phyloP scores from a whole-genome alignment of 2,888 invertebrate species.

The Melanotus villosus region DNA sequence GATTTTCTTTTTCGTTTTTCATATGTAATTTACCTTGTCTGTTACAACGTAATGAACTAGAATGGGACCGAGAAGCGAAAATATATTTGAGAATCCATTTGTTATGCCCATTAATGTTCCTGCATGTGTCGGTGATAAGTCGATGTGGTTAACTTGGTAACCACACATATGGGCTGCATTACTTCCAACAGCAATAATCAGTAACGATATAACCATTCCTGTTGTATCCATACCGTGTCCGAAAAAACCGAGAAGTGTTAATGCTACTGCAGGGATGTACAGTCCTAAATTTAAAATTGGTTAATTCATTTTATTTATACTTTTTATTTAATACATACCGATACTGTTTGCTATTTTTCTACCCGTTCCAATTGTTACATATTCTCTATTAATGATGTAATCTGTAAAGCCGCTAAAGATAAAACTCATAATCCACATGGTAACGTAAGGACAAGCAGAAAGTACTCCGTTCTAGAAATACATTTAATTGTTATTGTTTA shows the following conservation, averaged over 20 bases:
- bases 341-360: constrained; percentile 77
- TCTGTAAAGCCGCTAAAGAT: constrained; percentile 79
- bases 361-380: constrained; percentile 69
- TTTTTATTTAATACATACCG: constrained; percentile 64
- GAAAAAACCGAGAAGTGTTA: constrained; percentile 74
- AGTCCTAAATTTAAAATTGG: constrained; percentile 68
- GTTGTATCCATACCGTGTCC: constrained; percentile 72
- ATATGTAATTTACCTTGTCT: constrained; percentile 78
- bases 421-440: constrained; percentile 80
- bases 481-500: too few species aligned
- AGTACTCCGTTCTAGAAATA: constrained; percentile 73
- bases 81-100: constrained; percentile 79
- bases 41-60: constrained; percentile 77
- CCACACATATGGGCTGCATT: constrained; percentile 81
- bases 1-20: background rate
- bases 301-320: background rate
- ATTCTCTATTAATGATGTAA: constrained; percentile 69
- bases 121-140: constrained; percentile 85
- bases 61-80: constrained; percentile 82
- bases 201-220: constrained; percentile 74
- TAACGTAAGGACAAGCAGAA: constrained; percentile 80
- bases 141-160: constrained; percentile 82
- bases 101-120: constrained; percentile 87
- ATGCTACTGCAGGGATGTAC: constrained; percentile 79
- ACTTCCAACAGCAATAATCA: constrained; percentile 79